phyloP scores from a whole-genome alignment of 2,888 invertebrate species.

The Smittia sp. region DNA sequence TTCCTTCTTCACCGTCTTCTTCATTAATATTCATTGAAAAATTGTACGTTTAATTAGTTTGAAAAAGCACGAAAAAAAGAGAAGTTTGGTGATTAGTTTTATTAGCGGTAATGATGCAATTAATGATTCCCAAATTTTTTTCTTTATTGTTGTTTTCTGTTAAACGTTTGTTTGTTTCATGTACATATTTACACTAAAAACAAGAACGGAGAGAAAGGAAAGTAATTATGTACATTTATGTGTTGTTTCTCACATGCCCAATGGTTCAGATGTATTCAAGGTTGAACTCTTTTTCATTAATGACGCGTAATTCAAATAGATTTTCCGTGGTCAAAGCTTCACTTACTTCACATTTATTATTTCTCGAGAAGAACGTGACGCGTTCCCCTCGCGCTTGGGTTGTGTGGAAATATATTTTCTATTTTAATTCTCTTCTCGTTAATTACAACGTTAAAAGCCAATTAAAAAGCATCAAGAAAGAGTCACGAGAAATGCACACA shows the following conservation, averaged over 20 bases:
- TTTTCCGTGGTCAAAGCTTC: constrained; percentile 37
- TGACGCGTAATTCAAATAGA: constrained; percentile 1
- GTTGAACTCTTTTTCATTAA: not conserved
- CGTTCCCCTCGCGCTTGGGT: not conserved
- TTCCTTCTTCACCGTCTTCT: not conserved
- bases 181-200: constrained; percentile 36
- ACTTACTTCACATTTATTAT: constrained; percentile 16
- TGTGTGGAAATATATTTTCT: not conserved
- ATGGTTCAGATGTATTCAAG: not conserved
- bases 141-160: constrained; percentile 41
- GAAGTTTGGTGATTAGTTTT: not conserved
- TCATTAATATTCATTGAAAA: constrained; percentile 23
- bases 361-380: constrained; percentile 28
- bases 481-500: constrained; percentile 40
- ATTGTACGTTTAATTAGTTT: constrained; percentile 28
- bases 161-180: constrained; percentile 32
- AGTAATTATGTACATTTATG: constrained; percentile 19
- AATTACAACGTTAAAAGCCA: constrained; percentile 41
- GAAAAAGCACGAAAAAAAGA: not conserved
- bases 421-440: constrained; percentile 16
- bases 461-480: constrained; percentile 40
- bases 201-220: not conserved
- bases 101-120: constrained; percentile 22
- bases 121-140: constrained; percentile 14
- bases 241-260: not conserved